Evolutionary conservation across 2,113 vertebrate genomes (phyloP).

Genomic region (Aegotheles bennettii): DNA sequence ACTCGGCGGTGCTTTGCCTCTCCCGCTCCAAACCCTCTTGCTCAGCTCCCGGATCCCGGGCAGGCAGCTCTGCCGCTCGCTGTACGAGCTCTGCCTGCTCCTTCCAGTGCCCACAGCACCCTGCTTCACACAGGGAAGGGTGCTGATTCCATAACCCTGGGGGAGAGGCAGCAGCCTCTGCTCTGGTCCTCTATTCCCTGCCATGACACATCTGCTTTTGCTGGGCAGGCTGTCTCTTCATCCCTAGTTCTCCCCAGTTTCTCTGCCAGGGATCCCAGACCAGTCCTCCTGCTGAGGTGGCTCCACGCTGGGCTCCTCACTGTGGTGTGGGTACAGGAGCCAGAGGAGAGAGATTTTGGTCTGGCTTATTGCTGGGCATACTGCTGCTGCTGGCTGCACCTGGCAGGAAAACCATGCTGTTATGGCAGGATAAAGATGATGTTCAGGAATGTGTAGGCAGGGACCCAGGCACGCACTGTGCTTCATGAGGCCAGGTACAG

Average conservation of each 20-base stretch:
- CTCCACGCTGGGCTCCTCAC: not conserved
- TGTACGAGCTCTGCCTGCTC: not conserved
- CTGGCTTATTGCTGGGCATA: not conserved
- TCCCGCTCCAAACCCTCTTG: too few relatives aligned
- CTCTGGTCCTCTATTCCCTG: rapidly evolving
- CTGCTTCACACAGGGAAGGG: rapidly evolving
- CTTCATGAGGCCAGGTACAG: not conserved
- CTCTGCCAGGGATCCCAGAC: too few relatives aligned
- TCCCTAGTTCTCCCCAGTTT: too few relatives aligned
- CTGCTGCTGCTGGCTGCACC: not conserved
- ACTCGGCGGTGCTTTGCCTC: too few relatives aligned
- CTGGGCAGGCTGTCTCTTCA: too few relatives aligned
- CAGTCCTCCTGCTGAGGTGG: too few relatives aligned
- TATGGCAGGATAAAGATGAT: not conserved
- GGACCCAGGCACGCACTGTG: not conserved
- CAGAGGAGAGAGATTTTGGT: not conserved
- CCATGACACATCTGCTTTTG: rapidly evolving
- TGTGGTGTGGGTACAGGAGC: not conserved
- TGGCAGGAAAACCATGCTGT: not conserved
- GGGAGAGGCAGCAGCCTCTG: not conserved
- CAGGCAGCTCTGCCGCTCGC: too few relatives aligned
- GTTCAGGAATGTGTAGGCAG: not conserved
- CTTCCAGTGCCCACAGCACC: not conserved
- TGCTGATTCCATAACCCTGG: rapidly evolving
- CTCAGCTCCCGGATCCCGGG: too few relatives aligned